Evolutionary conservation across 23 tunicate species (phyloP), one percentile per base, ranked within the genome.

Genomic region (Ciona savignyi): DNA sequence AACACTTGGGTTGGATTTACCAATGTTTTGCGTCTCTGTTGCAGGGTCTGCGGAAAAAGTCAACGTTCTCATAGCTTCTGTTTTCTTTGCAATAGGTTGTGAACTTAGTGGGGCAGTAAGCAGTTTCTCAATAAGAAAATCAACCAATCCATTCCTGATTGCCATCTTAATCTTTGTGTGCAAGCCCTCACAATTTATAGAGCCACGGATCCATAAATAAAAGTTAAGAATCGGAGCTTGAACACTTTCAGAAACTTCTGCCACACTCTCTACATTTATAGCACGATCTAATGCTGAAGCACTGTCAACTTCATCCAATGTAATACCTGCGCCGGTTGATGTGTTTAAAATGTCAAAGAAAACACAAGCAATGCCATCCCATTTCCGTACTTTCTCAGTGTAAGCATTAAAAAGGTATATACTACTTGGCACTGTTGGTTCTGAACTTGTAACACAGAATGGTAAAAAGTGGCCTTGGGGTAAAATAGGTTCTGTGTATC

Each of bases 351-450:
- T 26, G 62, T 91, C 97, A 0, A 81, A 56, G 27, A 61, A 83
- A 63, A 91, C 33, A 42, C 97, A 91, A 25, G 91, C 97, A 65
- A 91, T 70, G 1, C 90, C 97, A 23, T 76, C 79, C 33, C 86
- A 86, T 35, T 79, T 71, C 23, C 77, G 75, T 3, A 91, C 91
- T 60, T 83, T 89, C 70, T 85, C 90, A 33, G 70, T 70, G 11
- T 30, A 70, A 0, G 76, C 78, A 32, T 68, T 66, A 42, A 35
- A 82, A 3, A 80, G 33, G 30, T 86, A 86, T 0, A 80, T 60
- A 32, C 48, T 82, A 19, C 76, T 60, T 3, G 86, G 63, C 4
- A 25, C 28, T 4, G 34, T 35, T 4, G 6, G 1, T 22, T 35
- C 34, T 22, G 23, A 26, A 0, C 29, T 32, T 2, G 20, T 60